These are phyloP conservation scores for Patiria pectinifera DNA, from an alignment of 53 echinoderm and acorn worm species.

Conservation along the genomic window DNA sequence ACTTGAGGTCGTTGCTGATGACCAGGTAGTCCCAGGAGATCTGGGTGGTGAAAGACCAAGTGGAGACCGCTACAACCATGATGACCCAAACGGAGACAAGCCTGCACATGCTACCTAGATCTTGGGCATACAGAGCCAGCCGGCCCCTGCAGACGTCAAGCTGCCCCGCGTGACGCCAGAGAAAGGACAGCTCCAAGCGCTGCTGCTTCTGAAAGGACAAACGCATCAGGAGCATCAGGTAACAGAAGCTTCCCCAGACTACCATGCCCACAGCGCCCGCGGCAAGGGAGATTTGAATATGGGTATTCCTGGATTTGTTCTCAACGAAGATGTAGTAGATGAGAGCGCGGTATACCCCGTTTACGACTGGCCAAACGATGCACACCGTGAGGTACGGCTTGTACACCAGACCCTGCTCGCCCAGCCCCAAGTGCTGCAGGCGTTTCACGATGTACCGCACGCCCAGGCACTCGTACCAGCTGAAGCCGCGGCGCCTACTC, in stretches of 20 bases:
- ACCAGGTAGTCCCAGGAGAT: slow-evolving; percentile 77
- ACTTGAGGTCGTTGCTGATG: slow-evolving; percentile 25
- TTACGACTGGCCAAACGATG: slow-evolving; percentile 58
- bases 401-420: slow-evolving; percentile 46
- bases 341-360: slow-evolving; percentile 44
- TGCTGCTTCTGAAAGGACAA: slow-evolving; percentile 75
- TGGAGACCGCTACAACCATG: slow-evolving; percentile 57
- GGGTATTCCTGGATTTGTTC: not conserved
- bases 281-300: slow-evolving; percentile 55
- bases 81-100: slow-evolving; percentile 75
- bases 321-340: slow-evolving; percentile 48
- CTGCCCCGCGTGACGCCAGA: slow-evolving; percentile 62
- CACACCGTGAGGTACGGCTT: slow-evolving; percentile 70
- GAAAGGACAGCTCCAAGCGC: slow-evolving; percentile 66
- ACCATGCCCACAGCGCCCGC: slow-evolving; percentile 37
- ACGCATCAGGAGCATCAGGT: slow-evolving; percentile 71
- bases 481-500: slow-evolving; percentile 2
- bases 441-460: slow-evolving; percentile 74
- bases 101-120: slow-evolving; percentile 69
- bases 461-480: slow-evolving; percentile 40
- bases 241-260: slow-evolving; percentile 73
- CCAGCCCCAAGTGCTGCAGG: slow-evolving; percentile 70
- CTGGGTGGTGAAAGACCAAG: slow-evolving; percentile 71
- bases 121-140: slow-evolving; percentile 60
- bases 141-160: slow-evolving; percentile 71